Evolutionary conservation across 2,113 vertebrate species (phyloP), one percentile per base, ranked within the genome.

Genomic region (Hemichromis elongatus): DNA sequence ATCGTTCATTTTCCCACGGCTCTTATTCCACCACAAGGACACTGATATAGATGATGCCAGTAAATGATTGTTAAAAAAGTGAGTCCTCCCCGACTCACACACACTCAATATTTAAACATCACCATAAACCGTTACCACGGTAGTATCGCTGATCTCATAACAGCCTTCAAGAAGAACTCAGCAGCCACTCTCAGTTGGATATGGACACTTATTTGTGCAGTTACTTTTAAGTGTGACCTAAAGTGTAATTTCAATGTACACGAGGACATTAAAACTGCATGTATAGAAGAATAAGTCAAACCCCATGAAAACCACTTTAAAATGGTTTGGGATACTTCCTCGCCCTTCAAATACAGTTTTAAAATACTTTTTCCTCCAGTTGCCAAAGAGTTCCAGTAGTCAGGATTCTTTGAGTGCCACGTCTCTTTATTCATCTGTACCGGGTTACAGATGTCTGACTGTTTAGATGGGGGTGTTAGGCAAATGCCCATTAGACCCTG

Each of bases 381-480:
- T 33, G 14, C 45, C 11, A 30, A n/a, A 13, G 66, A 21, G n/a
- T 40, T 14, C 35, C 33, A 19, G 14, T 7, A 63, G 33, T 24
- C 35, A 40, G 33, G 35, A 75, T 2, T 75, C 4, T 50, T 8
- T 13, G 10, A 75, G 26, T 5, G 45, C 45, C 42, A 2, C 0
- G 9, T 50, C 9, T 19, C 24, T 3, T 18, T 75, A 50, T 50
- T 19, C 16, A 50, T 0, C 70, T 81, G 19, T 7, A 50, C n/a
- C n/a, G n/a, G n/a, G n/a, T n/a, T n/a, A 1, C 53, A 2, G 16
- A 35, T 56, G 66, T 35, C 10, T 16, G 14, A 26, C 24, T 19
- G 37, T 40, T 95, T 90, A 95, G 85, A 96, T 95, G 9, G 96
- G 95, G 5, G 89, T 95, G 93, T 96, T 96, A 28, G 95, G 95